phyloP scores from a whole-genome alignment of 2,888 invertebrate species.

The Saturnia japonica region DNA sequence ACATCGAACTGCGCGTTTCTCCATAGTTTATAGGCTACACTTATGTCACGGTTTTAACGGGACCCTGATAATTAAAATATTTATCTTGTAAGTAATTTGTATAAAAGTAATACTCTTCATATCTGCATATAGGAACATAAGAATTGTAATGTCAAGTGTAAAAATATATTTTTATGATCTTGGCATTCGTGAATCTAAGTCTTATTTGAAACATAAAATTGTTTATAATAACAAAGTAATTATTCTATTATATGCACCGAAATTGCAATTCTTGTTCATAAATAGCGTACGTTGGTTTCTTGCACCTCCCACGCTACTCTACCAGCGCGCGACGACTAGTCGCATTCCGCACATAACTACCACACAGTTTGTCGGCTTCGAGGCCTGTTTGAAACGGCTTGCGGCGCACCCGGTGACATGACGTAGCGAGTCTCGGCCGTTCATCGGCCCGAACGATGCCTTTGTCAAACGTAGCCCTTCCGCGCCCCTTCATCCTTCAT shows the following conservation, averaged over 20 bases:
- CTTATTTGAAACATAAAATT: background rate
- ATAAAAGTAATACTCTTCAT: background rate
- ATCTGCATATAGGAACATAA: background rate
- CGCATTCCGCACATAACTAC: conserved; percentile 74
- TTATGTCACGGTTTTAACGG: conserved; percentile 49
- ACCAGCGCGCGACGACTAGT: conserved; percentile 51
- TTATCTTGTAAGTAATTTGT: conserved; percentile 22
- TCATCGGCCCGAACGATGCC: conserved; percentile 50
- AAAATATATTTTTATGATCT: background rate
- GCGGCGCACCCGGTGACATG: conserved; percentile 61
- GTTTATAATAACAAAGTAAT: background rate
- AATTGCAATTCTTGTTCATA: conserved; percentile 52
- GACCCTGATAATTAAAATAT: conserved; percentile 52
- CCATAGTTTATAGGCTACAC: conserved; percentile 50
- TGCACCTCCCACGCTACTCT: conserved; percentile 71
- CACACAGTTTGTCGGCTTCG: conserved; percentile 68
- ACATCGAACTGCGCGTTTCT: conserved; percentile 49
- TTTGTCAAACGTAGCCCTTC: background rate
- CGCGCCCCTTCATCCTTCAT: background rate
- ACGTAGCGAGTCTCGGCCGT: conserved; percentile 47
- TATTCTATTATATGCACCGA: conserved; percentile 25
- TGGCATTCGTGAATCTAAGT: background rate
- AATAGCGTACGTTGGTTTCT: conserved; percentile 52
- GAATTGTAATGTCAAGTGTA: background rate
- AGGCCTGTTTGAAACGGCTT: conserved; percentile 70